Percentiles rank a stretch among this genome's conserved stretches.
phyloP scores from a whole-genome alignment of 2,113 vertebrate genomes.

The Lota lota region DNA sequence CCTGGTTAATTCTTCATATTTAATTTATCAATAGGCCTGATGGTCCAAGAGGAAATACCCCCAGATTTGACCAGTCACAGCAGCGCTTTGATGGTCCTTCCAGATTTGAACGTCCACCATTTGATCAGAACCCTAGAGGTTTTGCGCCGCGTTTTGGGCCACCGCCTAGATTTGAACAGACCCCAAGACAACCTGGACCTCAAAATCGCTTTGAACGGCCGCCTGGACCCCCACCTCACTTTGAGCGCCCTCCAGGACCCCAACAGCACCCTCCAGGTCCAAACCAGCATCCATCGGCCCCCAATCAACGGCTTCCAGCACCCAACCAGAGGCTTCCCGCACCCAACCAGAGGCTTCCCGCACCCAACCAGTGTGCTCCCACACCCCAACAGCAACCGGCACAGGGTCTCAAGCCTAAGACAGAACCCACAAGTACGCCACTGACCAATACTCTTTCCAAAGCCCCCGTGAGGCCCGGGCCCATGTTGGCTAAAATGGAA shows the following conservation, averaged over 20 bases:
- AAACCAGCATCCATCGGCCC: no score
- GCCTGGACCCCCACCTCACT: constrained; percentile 16
- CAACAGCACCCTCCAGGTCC: constrained; percentile 25
- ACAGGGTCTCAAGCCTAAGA: constrained; percentile 36
- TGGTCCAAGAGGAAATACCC: constrained; percentile 74
- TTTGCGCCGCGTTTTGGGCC: neutral
- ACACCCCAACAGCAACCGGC: no score
- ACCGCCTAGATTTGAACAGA: neutral
- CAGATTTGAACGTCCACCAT: neutral
- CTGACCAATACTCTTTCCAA: constrained; percentile 27
- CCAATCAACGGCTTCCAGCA: neutral
- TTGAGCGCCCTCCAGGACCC: constrained; percentile 51
- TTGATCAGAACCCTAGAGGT: constrained; percentile 9
- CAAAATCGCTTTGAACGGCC: constrained; percentile 47
- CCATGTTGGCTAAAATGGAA: constrained; percentile 28
- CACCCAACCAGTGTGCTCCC: neutral
- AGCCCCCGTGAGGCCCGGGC: constrained; percentile 17
- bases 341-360: neutral
- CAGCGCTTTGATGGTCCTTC: constrained; percentile 71
- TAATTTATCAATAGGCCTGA: constrained; percentile 78
- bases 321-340: neutral
- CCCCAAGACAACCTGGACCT: constrained; percentile 23
- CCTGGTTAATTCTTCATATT: neutral
- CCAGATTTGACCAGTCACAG: constrained; percentile 48
- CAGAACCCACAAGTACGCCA: constrained; percentile 21